Percentiles rank a stretch among this genome's conserved stretches.
Conservation (phyloP, 2,888 invertebrate species). For the Baccha elongata region DNA sequence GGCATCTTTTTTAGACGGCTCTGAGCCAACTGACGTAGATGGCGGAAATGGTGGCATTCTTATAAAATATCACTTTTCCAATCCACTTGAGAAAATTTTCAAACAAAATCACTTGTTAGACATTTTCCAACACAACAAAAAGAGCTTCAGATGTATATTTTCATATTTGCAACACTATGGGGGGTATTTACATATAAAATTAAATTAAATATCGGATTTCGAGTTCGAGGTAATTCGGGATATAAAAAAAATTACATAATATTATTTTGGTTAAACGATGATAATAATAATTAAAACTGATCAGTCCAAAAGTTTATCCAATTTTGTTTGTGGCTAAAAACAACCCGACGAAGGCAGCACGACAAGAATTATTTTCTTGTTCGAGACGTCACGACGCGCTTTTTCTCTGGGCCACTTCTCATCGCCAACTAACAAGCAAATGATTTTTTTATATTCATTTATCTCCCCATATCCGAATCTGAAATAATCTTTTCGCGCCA, state of each 20-base stretch:
- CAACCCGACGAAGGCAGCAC: slow-evolving; percentile 60
- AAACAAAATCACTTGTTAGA: slow-evolving; percentile 37
- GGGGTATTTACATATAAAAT: neutral
- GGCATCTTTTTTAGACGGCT: slow-evolving; percentile 49
- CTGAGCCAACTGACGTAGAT: slow-evolving; percentile 64
- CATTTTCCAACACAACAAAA: neutral
- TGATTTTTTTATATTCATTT: slow-evolving; percentile 49
- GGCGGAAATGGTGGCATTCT: slow-evolving; percentile 75
- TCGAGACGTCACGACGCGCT: slow-evolving; percentile 71
- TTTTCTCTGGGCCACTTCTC: slow-evolving; percentile 71
- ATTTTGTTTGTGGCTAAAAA: slow-evolving; percentile 59
- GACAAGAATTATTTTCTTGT: slow-evolving; percentile 55
- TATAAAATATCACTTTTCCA: slow-evolving; percentile 8
- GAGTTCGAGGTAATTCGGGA: slow-evolving; percentile 60
- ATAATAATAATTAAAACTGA: slow-evolving; percentile 36
- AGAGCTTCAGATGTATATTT: neutral
- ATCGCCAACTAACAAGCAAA: slow-evolving; percentile 63
- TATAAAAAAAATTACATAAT: slow-evolving; percentile 15
- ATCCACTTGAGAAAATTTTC: slow-evolving; percentile 7
- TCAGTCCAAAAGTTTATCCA: slow-evolving; percentile 23
- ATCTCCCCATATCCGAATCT: slow-evolving; percentile 64
- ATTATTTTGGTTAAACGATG: slow-evolving; percentile 19
- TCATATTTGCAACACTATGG: slow-evolving; percentile 10
- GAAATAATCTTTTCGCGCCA: slow-evolving; percentile 69
- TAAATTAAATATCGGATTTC: slow-evolving; percentile 57